Base-by-base conservation (phyloP, 92 coral and sea anemone genomes). In the Umimayanthus chanpuru region DNA sequence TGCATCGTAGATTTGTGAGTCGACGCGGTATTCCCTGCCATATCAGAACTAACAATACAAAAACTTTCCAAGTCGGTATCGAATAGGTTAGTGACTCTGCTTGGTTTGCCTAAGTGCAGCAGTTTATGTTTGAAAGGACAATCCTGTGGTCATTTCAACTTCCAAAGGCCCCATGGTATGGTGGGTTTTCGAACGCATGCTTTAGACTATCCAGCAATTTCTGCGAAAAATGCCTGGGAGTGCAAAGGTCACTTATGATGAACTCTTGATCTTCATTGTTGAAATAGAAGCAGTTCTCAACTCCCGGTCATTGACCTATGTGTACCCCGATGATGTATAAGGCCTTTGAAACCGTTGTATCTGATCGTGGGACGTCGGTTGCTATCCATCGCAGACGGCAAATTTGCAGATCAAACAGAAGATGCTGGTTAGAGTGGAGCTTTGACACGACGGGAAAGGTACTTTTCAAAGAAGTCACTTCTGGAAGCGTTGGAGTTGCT, bases 251-350 rank as follows among this genome's bases (percentile, higher is more conserved):
- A 32, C 36, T 32, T 32, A 32, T 32, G 36, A 32, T 32, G 36
- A 32, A 2, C 36, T 32, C 36, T 32, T 32, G 36, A 32, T 2
- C 36, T 20, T 86, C 2, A 77, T 86, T 74, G 89, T 86, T 0
- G 89, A 76, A 29, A 76, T 76, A 2, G 89, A 86, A 76, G 84
- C 89, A 6, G 76, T 86, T 3, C 75, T 76, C 41, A 76, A 84
- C 21, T 86, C 84, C n/a, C 76, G 89, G 5, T 84, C 84, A 0
- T 77, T 86, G 72, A 86, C 84, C 40, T 86, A 86, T n/a, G 68
- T 86, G 61, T 78, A 86, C 55, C 67, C n/a, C 26, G 88, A 85
- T 72, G 80, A 85, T 41, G 76, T 32, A 2, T 0, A 32, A 32
- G 36, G 36, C 36, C 36, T 32, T 32, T 32, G 36, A 32, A 0